A percentile compares a stretch with the other conserved stretches of the same genome.
Evolutionary conservation across 2,113 vertebrate species (phyloP).

Genomic region (Daboia siamensis): DNA sequence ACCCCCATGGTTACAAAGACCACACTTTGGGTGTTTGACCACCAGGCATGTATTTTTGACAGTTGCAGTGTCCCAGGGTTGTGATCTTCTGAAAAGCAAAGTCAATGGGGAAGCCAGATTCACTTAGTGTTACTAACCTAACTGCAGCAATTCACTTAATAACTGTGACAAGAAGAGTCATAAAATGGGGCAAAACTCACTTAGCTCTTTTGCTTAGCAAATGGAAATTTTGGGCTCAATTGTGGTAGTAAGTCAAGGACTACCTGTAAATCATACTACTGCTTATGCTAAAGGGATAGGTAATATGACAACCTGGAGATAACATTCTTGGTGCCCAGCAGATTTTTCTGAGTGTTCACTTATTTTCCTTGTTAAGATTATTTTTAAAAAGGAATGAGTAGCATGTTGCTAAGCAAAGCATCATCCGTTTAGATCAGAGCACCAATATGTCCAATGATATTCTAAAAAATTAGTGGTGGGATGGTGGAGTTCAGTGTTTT

Average conservation of each 20-base stretch:
- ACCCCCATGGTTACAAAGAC: not conserved
- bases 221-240: not conserved
- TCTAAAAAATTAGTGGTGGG: not conserved
- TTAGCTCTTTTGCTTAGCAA: not conserved
- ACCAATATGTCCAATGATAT: not conserved
- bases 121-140: not conserved
- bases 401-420: not conserved
- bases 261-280: not conserved
- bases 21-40: not conserved
- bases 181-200: not conserved
- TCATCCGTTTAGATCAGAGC: not conserved
- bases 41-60: not conserved
- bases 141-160: not conserved
- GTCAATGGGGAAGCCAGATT: not conserved
- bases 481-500: not conserved
- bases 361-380: not conserved
- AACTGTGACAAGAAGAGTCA: not conserved
- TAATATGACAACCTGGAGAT: not conserved
- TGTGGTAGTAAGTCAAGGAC: not conserved
- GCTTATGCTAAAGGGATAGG: not conserved
- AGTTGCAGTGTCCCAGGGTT: not conserved
- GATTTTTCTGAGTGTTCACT: not conserved
- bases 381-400: not conserved
- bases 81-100: not conserved
- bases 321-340: not conserved